Percentiles rank a stretch among this genome's conserved stretches.
Evolutionary conservation across 2,113 vertebrate species (phyloP).

Genomic region (Callipepla squamata): DNA sequence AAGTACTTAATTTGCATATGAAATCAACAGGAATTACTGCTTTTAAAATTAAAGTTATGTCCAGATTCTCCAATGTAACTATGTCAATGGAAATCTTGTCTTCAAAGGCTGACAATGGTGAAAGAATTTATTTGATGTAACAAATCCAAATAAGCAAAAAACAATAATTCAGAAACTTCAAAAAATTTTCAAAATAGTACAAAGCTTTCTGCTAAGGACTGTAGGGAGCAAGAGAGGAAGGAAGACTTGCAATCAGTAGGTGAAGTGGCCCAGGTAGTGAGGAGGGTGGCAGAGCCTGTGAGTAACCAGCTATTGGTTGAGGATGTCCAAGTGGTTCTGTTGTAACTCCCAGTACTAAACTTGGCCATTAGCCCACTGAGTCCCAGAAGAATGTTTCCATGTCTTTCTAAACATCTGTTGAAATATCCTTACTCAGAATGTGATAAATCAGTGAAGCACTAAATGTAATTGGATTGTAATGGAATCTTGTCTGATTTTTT

Average conservation of each 20-base stretch:
- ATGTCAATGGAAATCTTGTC: neutral
- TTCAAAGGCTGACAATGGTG: neutral
- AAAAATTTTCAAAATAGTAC: neutral
- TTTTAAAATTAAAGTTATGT: neutral
- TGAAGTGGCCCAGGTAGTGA: neutral
- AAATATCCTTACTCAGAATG: neutral
- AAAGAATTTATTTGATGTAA: neutral
- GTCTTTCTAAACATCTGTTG: neutral
- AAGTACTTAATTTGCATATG: neutral
- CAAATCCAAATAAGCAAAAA: neutral
- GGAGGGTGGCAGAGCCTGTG: neutral
- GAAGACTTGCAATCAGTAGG: neutral
- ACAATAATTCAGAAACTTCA: neutral
- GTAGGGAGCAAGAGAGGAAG: neutral
- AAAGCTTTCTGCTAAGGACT: neutral
- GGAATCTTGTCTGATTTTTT: neutral
- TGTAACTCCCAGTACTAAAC: neutral
- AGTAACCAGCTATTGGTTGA: neutral
- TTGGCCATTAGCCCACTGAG: neutral
- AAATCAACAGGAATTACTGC: neutral
- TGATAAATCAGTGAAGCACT: slow-evolving; percentile 16
- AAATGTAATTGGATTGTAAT: neutral
- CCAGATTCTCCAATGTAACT: neutral
- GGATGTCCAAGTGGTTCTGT: rapidly evolving
- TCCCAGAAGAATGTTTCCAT: neutral